These are phyloP conservation scores for Crotalus helleri DNA, from an alignment of 2,113 vertebrate species.

Conservation along the genomic window DNA sequence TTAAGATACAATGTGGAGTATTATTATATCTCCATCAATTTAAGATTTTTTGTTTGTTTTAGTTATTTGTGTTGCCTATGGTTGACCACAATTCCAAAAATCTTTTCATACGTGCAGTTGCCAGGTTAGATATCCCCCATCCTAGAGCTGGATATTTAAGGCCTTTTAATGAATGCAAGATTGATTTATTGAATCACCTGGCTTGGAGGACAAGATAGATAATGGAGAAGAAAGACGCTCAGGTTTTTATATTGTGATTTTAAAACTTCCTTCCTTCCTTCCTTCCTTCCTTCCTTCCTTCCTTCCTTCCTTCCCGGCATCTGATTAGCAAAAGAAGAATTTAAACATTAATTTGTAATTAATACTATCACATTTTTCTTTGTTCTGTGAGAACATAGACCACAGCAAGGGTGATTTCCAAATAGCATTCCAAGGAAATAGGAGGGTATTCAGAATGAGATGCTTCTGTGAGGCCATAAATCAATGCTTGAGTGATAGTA, in stretches of 20 bases:
- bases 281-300: not conserved
- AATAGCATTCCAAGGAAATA: conserved; percentile 40
- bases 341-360: conserved; percentile 11
- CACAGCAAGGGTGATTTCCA: conserved; percentile 29
- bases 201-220: not conserved
- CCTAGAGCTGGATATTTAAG: not conserved
- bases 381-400: conserved; percentile 13
- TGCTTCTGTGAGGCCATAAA: conserved; percentile 44
- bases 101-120: not conserved
- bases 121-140: not conserved
- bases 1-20: not conserved
- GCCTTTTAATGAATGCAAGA: not conserved
- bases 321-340: not conserved
- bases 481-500: conserved; percentile 53
- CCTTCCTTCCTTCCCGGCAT: not conserved
- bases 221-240: not conserved
- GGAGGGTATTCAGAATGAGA: conserved; percentile 25
- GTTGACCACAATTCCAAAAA: not conserved
- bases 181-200: not conserved
- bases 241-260: not conserved
- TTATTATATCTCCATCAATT: not conserved
- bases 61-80: not conserved
- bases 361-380: conserved; percentile 6
- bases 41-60: not conserved
- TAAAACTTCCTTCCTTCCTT: not conserved